phyloP scores from a whole-genome alignment of 2,113 vertebrate genomes.

The Gnathonemus longibarbis region DNA sequence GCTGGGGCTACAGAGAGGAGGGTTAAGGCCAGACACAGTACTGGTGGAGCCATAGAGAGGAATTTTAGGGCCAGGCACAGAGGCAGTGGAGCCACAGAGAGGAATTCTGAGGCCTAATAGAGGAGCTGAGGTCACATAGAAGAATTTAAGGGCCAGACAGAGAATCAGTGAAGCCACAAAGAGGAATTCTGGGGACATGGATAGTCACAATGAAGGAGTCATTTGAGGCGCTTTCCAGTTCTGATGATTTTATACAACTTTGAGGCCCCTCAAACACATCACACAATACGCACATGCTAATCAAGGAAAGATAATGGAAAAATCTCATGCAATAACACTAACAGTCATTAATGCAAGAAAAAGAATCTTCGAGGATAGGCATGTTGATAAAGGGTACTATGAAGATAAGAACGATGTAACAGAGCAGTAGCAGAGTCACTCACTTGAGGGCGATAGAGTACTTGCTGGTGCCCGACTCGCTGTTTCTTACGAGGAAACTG shows the following conservation, averaged over 20 bases:
- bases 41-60: background rate
- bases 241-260: background rate
- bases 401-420: constrained; percentile 71
- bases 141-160: background rate
- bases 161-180: background rate
- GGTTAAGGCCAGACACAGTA: background rate
- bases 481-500: constrained; percentile 88
- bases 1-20: constrained; percentile 41
- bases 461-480: constrained; percentile 85
- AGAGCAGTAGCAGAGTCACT: constrained; percentile 52
- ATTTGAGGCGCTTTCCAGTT: background rate
- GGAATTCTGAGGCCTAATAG: background rate
- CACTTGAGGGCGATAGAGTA: constrained; percentile 95
- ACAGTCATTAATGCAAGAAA: constrained; percentile 62
- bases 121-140: background rate
- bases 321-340: background rate
- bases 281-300: background rate
- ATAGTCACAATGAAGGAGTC: background rate
- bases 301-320: background rate
- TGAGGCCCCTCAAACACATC: background rate
- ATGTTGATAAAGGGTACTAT: background rate
- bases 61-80: background rate
- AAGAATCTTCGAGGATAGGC: constrained; percentile 37
- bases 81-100: background rate
- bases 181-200: background rate